phyloP scores from a whole-genome alignment of 2,888 invertebrate genomes.

The Petrolisthes manimaculis region DNA sequence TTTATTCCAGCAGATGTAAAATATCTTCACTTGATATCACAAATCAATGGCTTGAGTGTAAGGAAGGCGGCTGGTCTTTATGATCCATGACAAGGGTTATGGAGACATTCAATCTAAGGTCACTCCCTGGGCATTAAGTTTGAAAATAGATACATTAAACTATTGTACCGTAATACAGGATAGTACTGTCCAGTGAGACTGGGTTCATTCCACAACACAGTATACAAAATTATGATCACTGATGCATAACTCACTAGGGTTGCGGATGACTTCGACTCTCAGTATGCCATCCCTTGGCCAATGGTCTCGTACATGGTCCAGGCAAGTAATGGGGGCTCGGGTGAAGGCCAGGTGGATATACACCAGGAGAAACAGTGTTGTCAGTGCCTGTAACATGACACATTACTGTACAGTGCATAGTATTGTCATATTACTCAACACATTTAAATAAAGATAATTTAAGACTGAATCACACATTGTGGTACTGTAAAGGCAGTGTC shows the following conservation, averaged over 20 bases:
- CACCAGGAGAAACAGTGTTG: constrained; percentile 89
- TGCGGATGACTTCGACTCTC: constrained; percentile 86
- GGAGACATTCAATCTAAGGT: background rate
- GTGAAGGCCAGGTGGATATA: constrained; percentile 97
- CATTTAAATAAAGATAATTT: too few relatives aligned
- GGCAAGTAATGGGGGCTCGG: constrained; percentile 90
- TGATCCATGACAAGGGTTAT: background rate
- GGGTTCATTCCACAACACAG: background rate
- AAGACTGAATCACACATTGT: too few relatives aligned
- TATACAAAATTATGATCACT: background rate
- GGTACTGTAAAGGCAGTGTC: background rate
- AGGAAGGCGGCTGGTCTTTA: too few relatives aligned
- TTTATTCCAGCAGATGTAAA: too few relatives aligned
- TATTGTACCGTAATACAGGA: background rate
- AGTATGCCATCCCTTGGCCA: constrained; percentile 98
- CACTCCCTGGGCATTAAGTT: background rate
- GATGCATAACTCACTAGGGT: constrained; percentile 70
- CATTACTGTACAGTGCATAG: too few relatives aligned
- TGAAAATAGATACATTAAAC: background rate
- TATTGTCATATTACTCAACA: too few relatives aligned
- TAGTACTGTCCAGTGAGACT: background rate
- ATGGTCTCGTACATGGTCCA: constrained; percentile 85
- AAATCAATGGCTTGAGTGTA: too few relatives aligned
- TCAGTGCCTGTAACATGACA: constrained; percentile 76
- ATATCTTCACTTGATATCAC: too few relatives aligned